These are phyloP conservation scores for Phania funesta DNA, from an alignment of 2,888 invertebrate species.

Conservation along the genomic window DNA sequence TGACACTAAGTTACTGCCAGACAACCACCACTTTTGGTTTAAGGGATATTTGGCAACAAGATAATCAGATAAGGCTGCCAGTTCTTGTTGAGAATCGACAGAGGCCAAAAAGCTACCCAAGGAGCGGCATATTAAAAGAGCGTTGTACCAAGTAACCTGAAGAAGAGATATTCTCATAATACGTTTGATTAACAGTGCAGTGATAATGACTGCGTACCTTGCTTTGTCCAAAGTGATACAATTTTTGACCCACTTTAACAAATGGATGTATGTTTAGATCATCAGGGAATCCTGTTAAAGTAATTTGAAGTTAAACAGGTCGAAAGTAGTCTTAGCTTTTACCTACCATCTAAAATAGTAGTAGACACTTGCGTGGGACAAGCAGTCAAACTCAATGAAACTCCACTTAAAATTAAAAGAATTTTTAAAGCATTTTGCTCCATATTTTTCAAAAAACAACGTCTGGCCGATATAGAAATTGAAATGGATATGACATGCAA, in stretches of 20 bases:
- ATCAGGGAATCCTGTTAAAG: conserved; percentile 1
- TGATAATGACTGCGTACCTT: no score
- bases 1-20: conserved; percentile 73
- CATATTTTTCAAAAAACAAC: not conserved
- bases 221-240: conserved; percentile 56
- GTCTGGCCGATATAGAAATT: not conserved
- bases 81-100: conserved; percentile 72
- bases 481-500: not conserved
- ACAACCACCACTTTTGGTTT: conserved; percentile 73
- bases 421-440: conserved; percentile 11
- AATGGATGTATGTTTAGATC: conserved; percentile 34
- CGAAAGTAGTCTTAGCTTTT: not conserved
- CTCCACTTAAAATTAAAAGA: not conserved
- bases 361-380: conserved; percentile 6
- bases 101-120: conserved; percentile 73
- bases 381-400: not conserved
- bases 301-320: not conserved
- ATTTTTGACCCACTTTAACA: conserved; percentile 39
- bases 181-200: no score
- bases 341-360: conserved; percentile 34
- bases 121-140: conserved; percentile 73
- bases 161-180: not conserved
- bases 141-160: conserved; percentile 74
- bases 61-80: conserved; percentile 70
- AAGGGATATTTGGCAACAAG: conserved; percentile 70